A percentile compares a stretch with the other conserved stretches of the same genome.
phyloP scores from a whole-genome alignment of 1,140 invertebrate genomes.

The Potamilus streckersoni region DNA sequence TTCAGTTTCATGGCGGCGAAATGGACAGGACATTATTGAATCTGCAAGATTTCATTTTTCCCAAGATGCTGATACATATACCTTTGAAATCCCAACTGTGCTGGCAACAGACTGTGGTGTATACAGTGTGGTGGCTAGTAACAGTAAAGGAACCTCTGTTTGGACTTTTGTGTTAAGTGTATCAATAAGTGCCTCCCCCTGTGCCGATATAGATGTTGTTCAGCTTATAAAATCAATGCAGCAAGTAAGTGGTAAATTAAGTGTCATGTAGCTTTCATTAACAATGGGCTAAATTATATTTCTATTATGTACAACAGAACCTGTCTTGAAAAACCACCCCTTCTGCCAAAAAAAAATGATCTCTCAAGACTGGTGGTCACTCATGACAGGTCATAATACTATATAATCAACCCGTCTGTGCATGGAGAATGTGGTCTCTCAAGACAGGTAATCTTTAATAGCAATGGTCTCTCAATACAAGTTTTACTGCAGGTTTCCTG shows the following conservation, averaged over 20 bases:
- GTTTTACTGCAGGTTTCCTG: too few relatives aligned
- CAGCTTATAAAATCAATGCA: conserved; percentile 52
- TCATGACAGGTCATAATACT: too few relatives aligned
- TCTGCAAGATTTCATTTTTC: conserved; percentile 84
- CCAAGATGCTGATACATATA: conserved; percentile 78
- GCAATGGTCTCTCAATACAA: too few relatives aligned
- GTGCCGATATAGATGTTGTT: conserved; percentile 55
- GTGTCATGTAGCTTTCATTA: too few relatives aligned
- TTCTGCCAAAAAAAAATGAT: too few relatives aligned
- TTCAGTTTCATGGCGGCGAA: conserved; percentile 85
- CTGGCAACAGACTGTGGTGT: conserved; percentile 87
- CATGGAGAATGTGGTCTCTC: too few relatives aligned
- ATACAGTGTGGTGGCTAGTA: conserved; percentile 85
- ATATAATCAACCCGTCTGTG: too few relatives aligned
- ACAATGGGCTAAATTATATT: too few relatives aligned
- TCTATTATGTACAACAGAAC: too few relatives aligned
- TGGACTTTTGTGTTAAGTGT: conserved; percentile 58
- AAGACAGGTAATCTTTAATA: too few relatives aligned
- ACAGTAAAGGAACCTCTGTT: conserved; percentile 41
- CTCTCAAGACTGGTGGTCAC: too few relatives aligned
- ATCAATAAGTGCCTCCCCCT: conserved; percentile 45
- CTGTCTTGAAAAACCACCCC: too few relatives aligned
- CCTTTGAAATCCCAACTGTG: conserved; percentile 79
- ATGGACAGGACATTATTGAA: conserved; percentile 83
- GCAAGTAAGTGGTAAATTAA: conserved; percentile 33